Evolutionary conservation across 2,113 vertebrate genomes (phyloP), one percentile per base, ranked within the genome.

Genomic region (Actinemys pallida): DNA sequence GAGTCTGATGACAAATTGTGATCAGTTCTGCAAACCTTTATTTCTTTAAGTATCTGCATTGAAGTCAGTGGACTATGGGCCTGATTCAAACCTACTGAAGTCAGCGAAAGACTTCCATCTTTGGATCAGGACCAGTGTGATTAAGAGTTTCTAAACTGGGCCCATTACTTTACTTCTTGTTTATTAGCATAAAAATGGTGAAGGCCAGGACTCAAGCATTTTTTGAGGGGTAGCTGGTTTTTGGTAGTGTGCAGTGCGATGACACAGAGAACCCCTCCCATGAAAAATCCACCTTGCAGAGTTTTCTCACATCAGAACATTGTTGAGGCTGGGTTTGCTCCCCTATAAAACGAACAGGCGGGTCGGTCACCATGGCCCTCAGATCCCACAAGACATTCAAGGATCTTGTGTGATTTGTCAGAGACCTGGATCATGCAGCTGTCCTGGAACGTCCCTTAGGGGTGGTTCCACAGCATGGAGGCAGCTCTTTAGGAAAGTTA

Each of bases 311-410:
- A 62, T 86, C 24, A 92, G 65, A 95, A 76, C 0, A 59, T 22
- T 47, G 59, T 20, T 54, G 52, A 93, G 86, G 93, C 13, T 72
- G 31, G 8, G 3, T 88, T 94, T 91, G 29, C 80, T 83, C 5
- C 6, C 45, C 25, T 83, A 5, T 17, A 56, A 62, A 45, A 1
- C 59, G 86, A 88, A 1, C 29, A 76, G 45, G 1, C 3, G 5
- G 10, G 84, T 24, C 84, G 24, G 19, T 17, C 57, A 31, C 82
- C 81, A 83, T 47, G 24, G 22, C 54, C 54, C 52, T 85, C 31
- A 9, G 8, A 29, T 42, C 29, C 57, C 49, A 62, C 57, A 94
- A 90, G 53, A 84, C 84, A 54, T 82, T 29, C 12, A 81, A 72
- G 5, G 75, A 42, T 52, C 39, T 79, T 82, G 93, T 84, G 22